Base-by-base conservation (phyloP, 2,113 vertebrate genomes). In the Tympanuchus pallidicinctus region DNA sequence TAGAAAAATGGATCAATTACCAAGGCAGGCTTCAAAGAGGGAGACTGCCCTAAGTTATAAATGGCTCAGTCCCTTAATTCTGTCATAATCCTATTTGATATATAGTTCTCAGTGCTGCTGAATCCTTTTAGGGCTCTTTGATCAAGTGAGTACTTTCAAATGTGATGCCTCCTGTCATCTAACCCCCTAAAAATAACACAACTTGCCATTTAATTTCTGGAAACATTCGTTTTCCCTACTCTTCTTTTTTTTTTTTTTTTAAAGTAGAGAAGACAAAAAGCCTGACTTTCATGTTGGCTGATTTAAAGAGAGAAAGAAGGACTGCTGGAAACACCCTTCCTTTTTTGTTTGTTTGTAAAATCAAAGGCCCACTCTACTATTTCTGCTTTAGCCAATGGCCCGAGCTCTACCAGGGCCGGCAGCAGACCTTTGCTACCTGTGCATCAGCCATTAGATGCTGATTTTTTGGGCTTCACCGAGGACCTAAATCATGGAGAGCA, bases 101-200 rank as follows among this genome's bases (percentile, higher is more conserved):
- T 97, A 94, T 91, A 96, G 95, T 97, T 98, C 95, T 97, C 92
- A 83, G 94, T 89, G 86, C 93, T 84, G 80, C 92, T 95, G 97
- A 98, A 97, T 97, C 96, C 97, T 96, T 98, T 98, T 94, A 97
- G 96, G 94, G 74, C 82, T 94, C 97, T 98, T 98, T 98, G 98
- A 98, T 98, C 97, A 97, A 97, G 95, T 94, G 94, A 96, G 88
- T 64, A 96, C 92, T 95, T 98, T 97, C 91, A 97, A 96, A 96
- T 96, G 93, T 96, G 90, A 92, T 95, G 91, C 89, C 92, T 97
- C 93, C 89, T 96, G 94, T 95, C 94, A 96, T 94, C 93, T 82
- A 81, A 92, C 75, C 76, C 93, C 94, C 95, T 97, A 95, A 97
- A 97, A 97, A 96, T 97, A 97, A 96, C 85, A 94, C 90, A 89